A percentile compares a stretch with the other conserved stretches of the same genome.
Conservation (phyloP, 2,797 vertebrate genomes). For the Xiphorhynchus erythropygius region DNA sequence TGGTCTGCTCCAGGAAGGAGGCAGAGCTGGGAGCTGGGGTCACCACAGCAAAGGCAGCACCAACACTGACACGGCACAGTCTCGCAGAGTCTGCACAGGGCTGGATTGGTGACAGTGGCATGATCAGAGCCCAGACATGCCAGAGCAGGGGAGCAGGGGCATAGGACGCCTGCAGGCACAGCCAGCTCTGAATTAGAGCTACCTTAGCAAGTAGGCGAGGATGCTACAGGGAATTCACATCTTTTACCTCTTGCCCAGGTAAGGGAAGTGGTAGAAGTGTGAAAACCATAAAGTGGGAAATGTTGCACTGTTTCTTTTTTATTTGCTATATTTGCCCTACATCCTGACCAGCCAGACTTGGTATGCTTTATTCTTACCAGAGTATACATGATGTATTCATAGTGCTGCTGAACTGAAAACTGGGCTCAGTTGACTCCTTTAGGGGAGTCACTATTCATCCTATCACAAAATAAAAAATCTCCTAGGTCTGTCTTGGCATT, state of each 20-base stretch:
- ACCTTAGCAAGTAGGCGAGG: too few species aligned
- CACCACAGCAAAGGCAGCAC: not conserved
- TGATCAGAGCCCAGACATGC: not conserved
- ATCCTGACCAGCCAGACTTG: not conserved
- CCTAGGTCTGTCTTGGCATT: not conserved
- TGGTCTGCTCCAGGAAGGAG: not conserved
- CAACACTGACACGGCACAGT: rapidly evolving
- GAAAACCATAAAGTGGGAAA: not conserved
- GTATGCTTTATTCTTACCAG: not conserved
- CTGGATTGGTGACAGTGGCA: rapidly evolving
- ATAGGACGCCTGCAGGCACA: not conserved
- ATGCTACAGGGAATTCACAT: not conserved
- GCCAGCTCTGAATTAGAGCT: not conserved
- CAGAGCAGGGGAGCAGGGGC: not conserved
- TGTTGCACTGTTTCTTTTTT: not conserved
- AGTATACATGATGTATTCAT: rapidly evolving
- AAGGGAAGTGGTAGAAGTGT: not conserved
- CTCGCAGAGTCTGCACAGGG: not conserved
- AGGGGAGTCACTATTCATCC: not conserved
- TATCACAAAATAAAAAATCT: not conserved
- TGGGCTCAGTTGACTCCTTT: not conserved
- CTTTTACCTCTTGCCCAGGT: not conserved
- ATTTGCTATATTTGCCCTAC: not conserved
- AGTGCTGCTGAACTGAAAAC: not conserved
- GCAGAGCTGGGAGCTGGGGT: not conserved